These are phyloP conservation scores for Pachymerium ferrugineum DNA, from an alignment of 2,888 invertebrate species.

Conservation along the genomic window DNA sequence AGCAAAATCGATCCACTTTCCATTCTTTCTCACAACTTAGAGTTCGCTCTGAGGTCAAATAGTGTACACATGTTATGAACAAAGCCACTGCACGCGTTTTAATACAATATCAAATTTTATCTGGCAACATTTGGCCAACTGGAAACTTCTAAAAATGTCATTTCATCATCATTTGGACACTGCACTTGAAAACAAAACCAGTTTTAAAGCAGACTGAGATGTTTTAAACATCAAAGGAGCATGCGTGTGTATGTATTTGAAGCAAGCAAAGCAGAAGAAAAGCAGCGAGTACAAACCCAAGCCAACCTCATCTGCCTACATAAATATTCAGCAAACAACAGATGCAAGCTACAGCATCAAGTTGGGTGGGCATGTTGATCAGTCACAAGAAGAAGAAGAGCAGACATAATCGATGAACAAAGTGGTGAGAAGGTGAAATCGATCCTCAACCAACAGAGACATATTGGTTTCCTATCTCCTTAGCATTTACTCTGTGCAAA, in stretches of 20 bases:
- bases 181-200: too few relatives aligned
- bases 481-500: not conserved
- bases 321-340: conserved; percentile 8
- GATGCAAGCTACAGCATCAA: not conserved
- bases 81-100: not conserved
- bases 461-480: conserved; percentile 4
- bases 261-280: not conserved
- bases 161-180: too few relatives aligned
- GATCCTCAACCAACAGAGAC: not conserved
- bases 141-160: not conserved
- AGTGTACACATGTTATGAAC: not conserved
- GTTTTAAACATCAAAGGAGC: not conserved
- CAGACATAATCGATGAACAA: conserved; percentile 1
- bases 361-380: not conserved
- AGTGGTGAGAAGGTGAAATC: conserved; percentile 4
- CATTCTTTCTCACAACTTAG: not conserved
- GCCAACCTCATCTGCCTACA: conserved; percentile 1
- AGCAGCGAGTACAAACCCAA: not conserved
- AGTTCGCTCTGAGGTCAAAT: not conserved
- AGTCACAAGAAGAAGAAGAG: not conserved
- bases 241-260: not conserved
- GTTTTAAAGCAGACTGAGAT: not conserved
- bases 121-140: not conserved
- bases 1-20: not conserved
- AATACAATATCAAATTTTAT: conserved; percentile 1